Evolutionary conservation across 2,113 vertebrate species (phyloP).

Genomic region (Todiramphus chloris): DNA sequence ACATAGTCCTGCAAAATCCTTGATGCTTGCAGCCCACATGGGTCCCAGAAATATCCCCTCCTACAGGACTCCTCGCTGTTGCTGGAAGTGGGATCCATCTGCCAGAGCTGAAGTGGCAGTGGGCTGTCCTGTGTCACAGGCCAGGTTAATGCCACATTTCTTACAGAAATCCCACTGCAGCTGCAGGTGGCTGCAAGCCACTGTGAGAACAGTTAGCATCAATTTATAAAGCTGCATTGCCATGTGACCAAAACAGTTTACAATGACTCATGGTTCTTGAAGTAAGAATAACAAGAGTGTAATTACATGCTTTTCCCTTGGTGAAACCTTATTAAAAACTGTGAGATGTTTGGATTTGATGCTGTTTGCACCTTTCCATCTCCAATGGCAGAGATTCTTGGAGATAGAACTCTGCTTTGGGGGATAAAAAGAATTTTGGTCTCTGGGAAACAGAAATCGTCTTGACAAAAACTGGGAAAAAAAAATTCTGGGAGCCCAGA

Average conservation of each 20-base stretch:
- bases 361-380: not conserved
- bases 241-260: not conserved
- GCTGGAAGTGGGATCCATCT: not conserved
- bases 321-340: not conserved
- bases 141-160: not conserved
- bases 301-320: not conserved
- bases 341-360: not conserved
- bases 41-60: not conserved
- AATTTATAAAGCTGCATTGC: not conserved
- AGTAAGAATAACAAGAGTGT: not conserved
- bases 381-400: not conserved
- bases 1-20: not conserved
- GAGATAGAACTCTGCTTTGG: not conserved
- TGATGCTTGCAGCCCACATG: not conserved
- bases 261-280: not conserved
- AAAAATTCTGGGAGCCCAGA: not conserved
- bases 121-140: accelerated
- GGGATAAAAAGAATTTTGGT: not conserved
- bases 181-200: not conserved
- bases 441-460: not conserved
- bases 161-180: not conserved
- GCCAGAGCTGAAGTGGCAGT: not conserved
- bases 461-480: not conserved
- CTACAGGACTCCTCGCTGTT: not conserved
- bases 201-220: not conserved